A percentile compares a stretch with the other conserved stretches of the same genome.
phyloP scores from a whole-genome alignment of 2,797 vertebrate species.

The Pampus argenteus region DNA sequence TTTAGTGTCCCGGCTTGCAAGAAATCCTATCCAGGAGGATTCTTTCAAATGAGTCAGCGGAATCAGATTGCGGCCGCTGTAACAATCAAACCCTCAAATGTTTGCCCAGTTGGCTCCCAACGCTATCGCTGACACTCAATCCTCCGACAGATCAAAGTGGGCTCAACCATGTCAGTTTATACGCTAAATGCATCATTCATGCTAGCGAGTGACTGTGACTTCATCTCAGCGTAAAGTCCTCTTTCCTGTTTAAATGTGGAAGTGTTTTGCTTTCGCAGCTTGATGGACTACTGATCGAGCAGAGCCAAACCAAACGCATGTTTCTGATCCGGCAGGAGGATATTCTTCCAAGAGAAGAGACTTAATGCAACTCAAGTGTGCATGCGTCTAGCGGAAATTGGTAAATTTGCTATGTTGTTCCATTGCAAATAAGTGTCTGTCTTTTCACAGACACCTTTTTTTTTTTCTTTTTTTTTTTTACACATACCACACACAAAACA shows the following conservation, averaged over 20 bases:
- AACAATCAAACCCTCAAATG: slow-evolving; percentile 71
- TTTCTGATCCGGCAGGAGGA: slow-evolving; percentile 26
- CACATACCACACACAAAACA: neutral
- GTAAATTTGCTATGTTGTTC: slow-evolving; percentile 9
- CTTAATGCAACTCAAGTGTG: slow-evolving; percentile 11
- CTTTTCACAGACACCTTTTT: too few species aligned
- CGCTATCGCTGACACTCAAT: slow-evolving; percentile 51
- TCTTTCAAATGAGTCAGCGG: slow-evolving; percentile 54
- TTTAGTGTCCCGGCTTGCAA: slow-evolving; percentile 55
- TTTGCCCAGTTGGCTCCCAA: slow-evolving; percentile 57
- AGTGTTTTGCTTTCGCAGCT: slow-evolving; percentile 21
- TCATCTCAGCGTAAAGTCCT: slow-evolving; percentile 31
- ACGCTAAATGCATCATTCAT: slow-evolving; percentile 56
- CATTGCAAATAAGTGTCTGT: slow-evolving; percentile 13
- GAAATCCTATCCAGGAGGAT: slow-evolving; percentile 65
- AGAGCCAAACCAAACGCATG: slow-evolving; percentile 28
- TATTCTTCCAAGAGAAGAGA: slow-evolving; percentile 18
- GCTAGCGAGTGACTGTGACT: slow-evolving; percentile 18
- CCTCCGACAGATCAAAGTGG: slow-evolving; percentile 52
- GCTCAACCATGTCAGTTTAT: slow-evolving; percentile 43
- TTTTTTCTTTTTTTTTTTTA: neutral
- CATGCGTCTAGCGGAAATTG: slow-evolving; percentile 10
- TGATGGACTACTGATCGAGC: slow-evolving; percentile 34
- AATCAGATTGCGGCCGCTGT: slow-evolving; percentile 63
- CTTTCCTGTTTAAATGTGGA: slow-evolving; percentile 45